These are phyloP conservation scores for Colletes latitarsis DNA, from an alignment of 1,140 invertebrate species.

Conservation along the genomic window DNA sequence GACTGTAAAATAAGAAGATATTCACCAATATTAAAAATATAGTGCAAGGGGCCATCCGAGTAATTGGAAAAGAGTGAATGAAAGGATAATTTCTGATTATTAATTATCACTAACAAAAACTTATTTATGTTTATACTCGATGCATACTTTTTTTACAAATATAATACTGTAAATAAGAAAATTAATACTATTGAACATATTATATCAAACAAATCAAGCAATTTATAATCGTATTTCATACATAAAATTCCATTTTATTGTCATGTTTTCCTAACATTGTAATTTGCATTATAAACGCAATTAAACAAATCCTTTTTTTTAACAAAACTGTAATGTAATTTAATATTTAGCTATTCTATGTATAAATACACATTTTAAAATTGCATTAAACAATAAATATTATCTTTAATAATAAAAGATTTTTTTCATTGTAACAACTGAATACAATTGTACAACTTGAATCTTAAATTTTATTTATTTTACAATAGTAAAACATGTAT, in stretches of 20 bases:
- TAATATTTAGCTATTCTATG: background rate
- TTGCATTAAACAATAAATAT: background rate
- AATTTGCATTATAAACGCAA: slow-evolving; percentile 7
- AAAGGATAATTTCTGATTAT: slow-evolving; percentile 12
- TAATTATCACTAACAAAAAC: background rate
- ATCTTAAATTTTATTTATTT: slow-evolving; percentile 10
- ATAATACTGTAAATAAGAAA: slow-evolving; percentile 7
- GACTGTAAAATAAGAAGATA: slow-evolving; percentile 23
- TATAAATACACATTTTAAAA: slow-evolving; percentile 3
- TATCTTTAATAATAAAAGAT: slow-evolving; percentile 23
- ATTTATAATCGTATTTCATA: background rate
- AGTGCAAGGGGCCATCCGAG: slow-evolving; percentile 21
- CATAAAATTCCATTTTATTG: background rate
- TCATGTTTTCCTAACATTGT: background rate
- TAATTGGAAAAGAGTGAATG: slow-evolving; percentile 13
- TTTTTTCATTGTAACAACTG: slow-evolving; percentile 20
- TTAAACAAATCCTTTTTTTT: background rate
- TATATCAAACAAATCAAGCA: background rate
- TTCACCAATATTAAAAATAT: slow-evolving; percentile 1
- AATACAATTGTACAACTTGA: slow-evolving; percentile 1
- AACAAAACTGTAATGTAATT: background rate
- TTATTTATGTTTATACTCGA: slow-evolving; percentile 5
- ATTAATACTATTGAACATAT: background rate
- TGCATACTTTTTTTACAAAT: background rate
- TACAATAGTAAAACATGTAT: slow-evolving; percentile 12